Evolutionary conservation across 2,797 vertebrate species (phyloP), one percentile per base, ranked within the genome.

Genomic region (Ceryle rudis): DNA sequence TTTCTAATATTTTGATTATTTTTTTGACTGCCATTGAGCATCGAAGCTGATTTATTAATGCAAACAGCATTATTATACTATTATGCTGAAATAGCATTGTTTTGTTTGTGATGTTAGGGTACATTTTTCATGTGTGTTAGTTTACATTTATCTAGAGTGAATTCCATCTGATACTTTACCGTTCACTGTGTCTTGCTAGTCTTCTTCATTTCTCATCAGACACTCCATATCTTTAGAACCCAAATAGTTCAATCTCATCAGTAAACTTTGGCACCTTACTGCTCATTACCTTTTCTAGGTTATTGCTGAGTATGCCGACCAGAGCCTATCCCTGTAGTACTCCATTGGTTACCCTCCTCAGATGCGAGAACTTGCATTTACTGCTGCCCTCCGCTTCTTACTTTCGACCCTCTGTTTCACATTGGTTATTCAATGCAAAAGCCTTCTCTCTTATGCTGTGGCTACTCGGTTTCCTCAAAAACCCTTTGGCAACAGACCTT

Each of bases 31-130:
- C 82, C 95, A 0, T 88, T 93, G 58, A 86, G 86, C 88, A 90
- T 67, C 96, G 93, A 89, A 66, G 93, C 95, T 92, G 93, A 94
- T 93, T 83, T 85, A 91, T 89, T 96, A 96, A 94, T 95, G 86
- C 29, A 89, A 94, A 84, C 93, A 93, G 51, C 93, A 73, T 93
- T 96, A 41, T 88, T 61, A 21, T 71, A 61, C 61, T 33, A n/a
- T 75, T 90, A 77, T 93, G 86, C 94, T 92, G 93, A 70, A 94
- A 81, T 47, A 37, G 73, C 58, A 73, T 66, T 90, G 25, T 49
- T 91, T 93, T 86, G 46, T 86, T 86, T 83, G 70, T 81, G 41
- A 47, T 75, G n/a, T 84, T 55, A 95, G 74, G 92, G 33, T 92
- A 39, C 66, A 42, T 95, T 94, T 95, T 90, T 86, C 66, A 37